Base-by-base conservation (phyloP, 2,113 vertebrate genomes). In the Copsychus sechellarum region DNA sequence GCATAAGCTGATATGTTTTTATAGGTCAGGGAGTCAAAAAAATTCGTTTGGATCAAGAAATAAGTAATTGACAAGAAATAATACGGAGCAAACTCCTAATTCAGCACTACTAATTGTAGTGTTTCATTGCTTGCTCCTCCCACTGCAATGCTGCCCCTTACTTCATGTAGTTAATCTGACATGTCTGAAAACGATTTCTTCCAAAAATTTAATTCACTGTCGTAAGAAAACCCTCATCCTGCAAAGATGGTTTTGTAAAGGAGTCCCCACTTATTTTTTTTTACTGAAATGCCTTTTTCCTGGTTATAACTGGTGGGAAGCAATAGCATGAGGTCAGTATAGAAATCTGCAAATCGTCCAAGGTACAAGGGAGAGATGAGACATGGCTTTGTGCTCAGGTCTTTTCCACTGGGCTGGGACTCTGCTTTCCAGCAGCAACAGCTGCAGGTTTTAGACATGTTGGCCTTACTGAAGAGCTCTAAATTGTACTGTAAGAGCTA, bases 151-250 rank as follows among this genome's bases (percentile, higher is more conserved):
- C 71, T 50, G 25, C 20, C 11, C 5, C 8, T 74, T 22, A 1
- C 29, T 76, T 0, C 0, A 1, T 4, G 14, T 14, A 43, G 36
- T 60, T 79, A 42, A 16, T 38, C 25, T 64, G 31, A 91, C 85
- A 69, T 19, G 9, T 60, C 36, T 85, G n/a, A 42, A 76, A 73
- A 34, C 2, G 0, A 33, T 33, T 14, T 67, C 26, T 71, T 54
- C 7, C 11, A 45, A 48, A 80, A 74, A 42, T 25, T n/a, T 76
- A 12, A 9, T 47, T 54, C 6, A 3, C 20, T 88, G 14, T 25
- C 7, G 3, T 6, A 20, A 76, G 50, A 56, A 72, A 47, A 5
- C 0, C 0, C 2, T 2, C 12, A 38, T 24, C 10, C 29, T 72
- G 19, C 14, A 34, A 56, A 66, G 29, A 36, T 72, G 24, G 14